Evolutionary conservation across 2,797 vertebrate genomes (phyloP).

Genomic region (Chrosomus eos): DNA sequence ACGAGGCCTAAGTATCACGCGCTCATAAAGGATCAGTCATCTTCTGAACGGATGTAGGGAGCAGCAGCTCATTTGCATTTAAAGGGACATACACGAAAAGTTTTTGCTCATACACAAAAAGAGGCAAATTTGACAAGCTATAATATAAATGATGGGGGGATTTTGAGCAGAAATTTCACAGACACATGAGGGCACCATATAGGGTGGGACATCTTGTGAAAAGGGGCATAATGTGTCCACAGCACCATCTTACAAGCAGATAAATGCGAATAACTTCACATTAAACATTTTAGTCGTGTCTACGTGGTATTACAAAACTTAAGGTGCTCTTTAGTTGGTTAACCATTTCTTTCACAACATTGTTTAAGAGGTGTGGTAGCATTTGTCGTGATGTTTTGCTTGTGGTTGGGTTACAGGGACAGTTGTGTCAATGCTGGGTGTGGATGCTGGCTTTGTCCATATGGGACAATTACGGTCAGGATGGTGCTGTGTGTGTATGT

Average conservation of each 20-base stretch:
- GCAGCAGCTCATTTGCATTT: too few relatives aligned
- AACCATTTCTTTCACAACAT: neutral
- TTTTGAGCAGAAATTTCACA: too few relatives aligned
- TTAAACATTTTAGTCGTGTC: neutral
- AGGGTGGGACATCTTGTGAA: too few relatives aligned
- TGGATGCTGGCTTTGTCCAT: neutral
- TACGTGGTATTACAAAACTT: neutral
- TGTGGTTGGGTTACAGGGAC: constrained; percentile 12
- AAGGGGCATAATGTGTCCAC: too few relatives aligned
- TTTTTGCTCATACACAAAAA: too few relatives aligned
- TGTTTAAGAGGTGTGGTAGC: neutral
- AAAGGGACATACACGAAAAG: too few relatives aligned
- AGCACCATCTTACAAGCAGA: neutral
- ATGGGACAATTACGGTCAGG: constrained; percentile 4
- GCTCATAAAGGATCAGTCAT: too few relatives aligned
- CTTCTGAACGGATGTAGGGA: too few relatives aligned
- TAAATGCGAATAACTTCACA: neutral
- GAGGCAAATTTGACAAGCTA: too few relatives aligned
- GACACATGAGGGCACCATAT: too few relatives aligned
- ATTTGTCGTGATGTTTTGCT: neutral
- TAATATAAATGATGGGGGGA: too few relatives aligned
- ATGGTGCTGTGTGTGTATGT: neutral
- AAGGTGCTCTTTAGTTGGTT: neutral
- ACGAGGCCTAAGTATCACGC: too few relatives aligned
- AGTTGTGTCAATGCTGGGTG: constrained; percentile 12